A percentile compares a stretch with the other conserved stretches of the same genome.
phyloP scores from a whole-genome alignment of 2,113 vertebrate species.

The Mus pahari region DNA sequence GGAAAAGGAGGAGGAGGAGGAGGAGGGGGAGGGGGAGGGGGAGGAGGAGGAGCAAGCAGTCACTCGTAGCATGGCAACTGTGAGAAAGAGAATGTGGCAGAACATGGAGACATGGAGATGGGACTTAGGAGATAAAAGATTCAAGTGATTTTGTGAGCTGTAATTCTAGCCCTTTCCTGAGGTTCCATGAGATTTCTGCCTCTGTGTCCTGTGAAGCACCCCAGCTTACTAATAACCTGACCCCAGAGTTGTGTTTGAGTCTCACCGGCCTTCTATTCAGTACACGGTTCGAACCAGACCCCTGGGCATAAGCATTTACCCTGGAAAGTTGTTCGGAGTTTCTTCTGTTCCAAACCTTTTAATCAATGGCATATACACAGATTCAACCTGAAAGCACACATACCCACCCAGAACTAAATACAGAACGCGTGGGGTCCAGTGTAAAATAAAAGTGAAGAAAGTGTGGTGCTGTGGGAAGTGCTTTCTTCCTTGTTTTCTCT shows the following conservation, averaged over 20 bases:
- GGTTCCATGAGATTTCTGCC: background rate
- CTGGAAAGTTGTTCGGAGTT: background rate
- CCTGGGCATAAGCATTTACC: background rate
- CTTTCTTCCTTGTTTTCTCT: background rate
- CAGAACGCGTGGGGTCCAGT: background rate
- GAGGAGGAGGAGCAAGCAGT: background rate
- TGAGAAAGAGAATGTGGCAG: background rate
- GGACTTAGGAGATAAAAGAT: background rate
- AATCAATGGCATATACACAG: background rate
- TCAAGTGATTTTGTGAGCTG: background rate
- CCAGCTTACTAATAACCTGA: background rate
- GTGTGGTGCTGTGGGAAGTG: background rate
- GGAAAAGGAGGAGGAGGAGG: no score
- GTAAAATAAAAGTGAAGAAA: background rate
- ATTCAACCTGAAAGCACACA: background rate
- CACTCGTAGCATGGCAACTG: background rate
- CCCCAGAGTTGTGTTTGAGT: background rate
- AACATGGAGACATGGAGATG: background rate
- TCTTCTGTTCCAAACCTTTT: slow-evolving; percentile 48
- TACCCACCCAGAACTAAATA: background rate
- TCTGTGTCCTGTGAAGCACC: background rate
- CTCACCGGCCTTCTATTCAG: background rate
- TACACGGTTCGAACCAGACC: background rate
- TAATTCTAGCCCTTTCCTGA: background rate
- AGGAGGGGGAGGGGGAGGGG: no score